Conservation (phyloP, 1,140 invertebrate genomes). For the Drosophila sproati region DNA sequence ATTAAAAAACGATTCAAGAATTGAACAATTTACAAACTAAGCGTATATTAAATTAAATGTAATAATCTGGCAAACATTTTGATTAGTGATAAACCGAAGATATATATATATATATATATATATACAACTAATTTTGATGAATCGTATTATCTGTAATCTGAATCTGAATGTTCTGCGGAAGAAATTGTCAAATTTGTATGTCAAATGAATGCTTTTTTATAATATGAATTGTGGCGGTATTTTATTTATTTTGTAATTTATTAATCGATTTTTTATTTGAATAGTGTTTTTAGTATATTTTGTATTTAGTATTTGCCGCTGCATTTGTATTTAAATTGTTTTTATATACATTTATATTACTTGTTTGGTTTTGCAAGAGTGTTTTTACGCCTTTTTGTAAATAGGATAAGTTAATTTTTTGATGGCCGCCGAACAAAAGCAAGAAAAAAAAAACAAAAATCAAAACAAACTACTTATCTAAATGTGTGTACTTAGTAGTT, state of each 20-base stretch:
- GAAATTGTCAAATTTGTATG: not conserved
- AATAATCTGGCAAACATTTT: conserved; percentile 10
- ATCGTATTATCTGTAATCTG: too few relatives aligned
- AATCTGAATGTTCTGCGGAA: not conserved
- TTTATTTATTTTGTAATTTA: conserved; percentile 7
- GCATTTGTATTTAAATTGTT: conserved; percentile 38
- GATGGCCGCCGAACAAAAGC: conserved; percentile 3
- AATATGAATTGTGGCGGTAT: not conserved
- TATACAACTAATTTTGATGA: conserved; percentile 2
- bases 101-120: not conserved
- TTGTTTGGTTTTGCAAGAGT: conserved; percentile 20
- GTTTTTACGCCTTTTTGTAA: conserved; percentile 62
- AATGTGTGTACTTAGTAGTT: conserved; percentile 71
- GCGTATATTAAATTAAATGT: conserved; percentile 38
- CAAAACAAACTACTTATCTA: conserved; percentile 53
- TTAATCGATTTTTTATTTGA: not conserved
- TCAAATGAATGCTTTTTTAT: conserved; percentile 6
- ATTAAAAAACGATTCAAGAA: conserved; percentile 48
- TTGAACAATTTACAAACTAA: conserved; percentile 49
- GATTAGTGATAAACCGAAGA: conserved; percentile 9
- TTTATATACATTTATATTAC: conserved; percentile 36
- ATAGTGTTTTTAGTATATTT: conserved; percentile 1
- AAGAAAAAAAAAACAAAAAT: conserved; percentile 13
- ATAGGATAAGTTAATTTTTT: conserved; percentile 70
- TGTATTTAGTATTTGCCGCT: conserved; percentile 10